Base-by-base conservation (phyloP, 2,888 invertebrate species). In the Cheilosia soror region DNA sequence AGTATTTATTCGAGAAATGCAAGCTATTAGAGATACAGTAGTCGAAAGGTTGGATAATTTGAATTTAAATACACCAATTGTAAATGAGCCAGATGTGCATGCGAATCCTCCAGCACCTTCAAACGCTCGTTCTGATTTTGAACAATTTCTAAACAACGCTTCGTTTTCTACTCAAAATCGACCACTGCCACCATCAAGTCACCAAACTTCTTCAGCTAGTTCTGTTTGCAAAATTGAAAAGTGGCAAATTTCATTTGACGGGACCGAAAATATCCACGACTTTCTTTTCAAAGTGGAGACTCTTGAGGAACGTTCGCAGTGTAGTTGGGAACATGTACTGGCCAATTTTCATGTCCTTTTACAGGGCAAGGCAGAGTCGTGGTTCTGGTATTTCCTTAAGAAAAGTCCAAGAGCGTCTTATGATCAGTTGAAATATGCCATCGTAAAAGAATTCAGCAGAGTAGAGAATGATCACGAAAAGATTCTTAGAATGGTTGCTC, bases 111-210 rank as follows among this genome's bases (percentile, higher is more conserved):
- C 47, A 47, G n/a, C 5, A 47, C 47, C 20, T 47, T 47, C 47
- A n/a, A 47, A 47, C 47, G 47, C 47, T n/a, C 47, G 47, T 47
- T 47, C 47, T 20, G 47, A 47, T 20, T 47, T 47, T 47, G 47
- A 47, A n/a, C 47, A 47, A 15, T 47, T 47, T 47, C 6, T 47
- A 47, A 47, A 47, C 15, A 47, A 47, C 47, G 20, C 47, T 15
- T 47, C 47, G 15, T 47, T 47, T n/a, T 47, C 47, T 15, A 47
- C 47, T 6, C n/a, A 47, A 15, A 47, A 47, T 15, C 47, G 47
- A 15, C 5, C n/a, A 47, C 20, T 6, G 2, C 47, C 47, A 47
- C 47, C 47, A 6, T 15, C 2, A 20, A 47, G 47, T 47, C 47
- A 47, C 15, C 47, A 47, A 47, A 47, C 47, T n/a, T 47, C 47